Evolutionary conservation across 2,888 invertebrate species (phyloP), one percentile per base, ranked within the genome.

Genomic region (Acanthopleura granulata): DNA sequence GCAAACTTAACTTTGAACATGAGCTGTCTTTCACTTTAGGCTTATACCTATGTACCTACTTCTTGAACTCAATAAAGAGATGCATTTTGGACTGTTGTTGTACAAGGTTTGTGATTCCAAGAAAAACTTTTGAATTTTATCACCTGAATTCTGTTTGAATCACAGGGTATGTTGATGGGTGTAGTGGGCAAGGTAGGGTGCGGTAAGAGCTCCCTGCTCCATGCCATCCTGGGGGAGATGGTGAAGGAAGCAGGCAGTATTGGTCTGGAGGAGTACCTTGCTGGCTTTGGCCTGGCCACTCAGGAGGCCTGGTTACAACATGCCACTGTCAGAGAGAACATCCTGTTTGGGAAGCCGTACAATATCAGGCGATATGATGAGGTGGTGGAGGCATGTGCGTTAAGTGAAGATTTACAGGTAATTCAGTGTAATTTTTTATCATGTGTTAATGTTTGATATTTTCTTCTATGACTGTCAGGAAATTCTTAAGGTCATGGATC

Each of bases 241-340:
- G 91, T 93, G 14, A 94, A 94, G 89, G 91, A 92, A 61, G 91
- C 91, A 78, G 97, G 97, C 51, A 40, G 66, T 22, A 14, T 66
- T 16, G 93, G 93, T 75, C 92, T 95, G 61, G 93, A 93, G 16
- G 94, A 95, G 85, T 91, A 93, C 49, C 79, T 79, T 12, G 76
- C 79, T 40, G 89, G 90, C 0, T 89, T 89, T 80, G 89, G 88
- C 85, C 95, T 97, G 0, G 93, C 94, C 0, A 79, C 85, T 18
- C 98, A 99, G 91, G 94, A 94, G 80, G 93, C 97, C 0, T 99
- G 98, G 98, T 92, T 99, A 72, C 95, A 97, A 85, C 93, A 96
- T 73, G 97, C 95, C 57, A 95, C 96, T 0, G 93, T 99, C 71
- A 93, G 95, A 72, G 96, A 97, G 76, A 99, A 99, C 89, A 97